Evolutionary conservation across 2,888 invertebrate genomes (phyloP).

Genomic region (Parnassius glacialis): DNA sequence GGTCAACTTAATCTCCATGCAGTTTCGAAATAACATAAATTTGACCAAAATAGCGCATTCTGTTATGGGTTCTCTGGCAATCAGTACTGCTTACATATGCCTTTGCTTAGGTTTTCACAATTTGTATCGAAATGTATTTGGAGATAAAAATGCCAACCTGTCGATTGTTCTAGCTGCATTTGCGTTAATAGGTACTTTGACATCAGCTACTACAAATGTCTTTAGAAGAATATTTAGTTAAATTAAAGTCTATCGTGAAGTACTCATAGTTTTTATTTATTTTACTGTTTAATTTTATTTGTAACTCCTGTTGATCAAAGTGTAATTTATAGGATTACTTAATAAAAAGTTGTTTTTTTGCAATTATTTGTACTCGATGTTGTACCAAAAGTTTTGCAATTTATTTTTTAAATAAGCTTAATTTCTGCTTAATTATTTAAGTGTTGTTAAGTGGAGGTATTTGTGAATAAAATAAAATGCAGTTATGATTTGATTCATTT

Average conservation of each 20-base stretch:
- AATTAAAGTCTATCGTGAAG: no score
- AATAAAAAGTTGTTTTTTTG: background rate
- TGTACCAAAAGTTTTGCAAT: constrained; percentile 15
- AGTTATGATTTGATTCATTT: background rate
- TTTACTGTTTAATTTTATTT: no score
- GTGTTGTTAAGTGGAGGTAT: constrained; percentile 13
- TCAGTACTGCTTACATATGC: constrained; percentile 45
- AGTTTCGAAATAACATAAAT: constrained; percentile 28
- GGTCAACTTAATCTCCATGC: constrained; percentile 38
- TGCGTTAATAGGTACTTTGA: constrained; percentile 45
- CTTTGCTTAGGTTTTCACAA: constrained; percentile 45
- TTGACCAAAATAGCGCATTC: constrained; percentile 41
- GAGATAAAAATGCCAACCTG: constrained; percentile 39
- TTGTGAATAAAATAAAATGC: constrained; percentile 14
- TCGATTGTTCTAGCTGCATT: constrained; percentile 43
- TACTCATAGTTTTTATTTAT: no score
- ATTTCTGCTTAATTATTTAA: constrained; percentile 35
- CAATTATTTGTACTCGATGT: constrained; percentile 11
- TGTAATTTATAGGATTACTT: no score
- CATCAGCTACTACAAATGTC: constrained; percentile 30
- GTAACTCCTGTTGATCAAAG: no score
- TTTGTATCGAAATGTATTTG: constrained; percentile 28
- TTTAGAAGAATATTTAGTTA: constrained; percentile 17
- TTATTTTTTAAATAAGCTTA: constrained; percentile 24
- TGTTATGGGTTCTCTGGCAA: constrained; percentile 40